Base-by-base conservation (phyloP, 2,888 invertebrate species). In the Spicauda simplicius region DNA sequence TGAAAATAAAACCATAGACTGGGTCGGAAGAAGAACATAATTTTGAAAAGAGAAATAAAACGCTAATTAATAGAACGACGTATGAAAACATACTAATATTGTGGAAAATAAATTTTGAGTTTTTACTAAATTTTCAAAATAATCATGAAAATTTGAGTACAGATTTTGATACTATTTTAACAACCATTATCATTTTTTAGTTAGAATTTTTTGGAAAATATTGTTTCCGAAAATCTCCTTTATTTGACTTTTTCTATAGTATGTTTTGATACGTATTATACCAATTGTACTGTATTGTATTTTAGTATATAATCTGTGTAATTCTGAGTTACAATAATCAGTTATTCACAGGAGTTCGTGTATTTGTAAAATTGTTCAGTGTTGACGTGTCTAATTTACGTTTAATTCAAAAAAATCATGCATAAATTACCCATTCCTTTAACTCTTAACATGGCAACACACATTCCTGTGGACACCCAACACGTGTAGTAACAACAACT, bases 381-480 rank as follows among this genome's bases (percentile, higher is more conserved):
- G 70, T 71, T 65, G 16, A 59, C 68, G 64, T 71, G 57, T 68
- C 63, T 52, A 61, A 62, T 53, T 58, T 45, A 64, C 68, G 70
- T 71, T 64, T 60, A 74, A 78, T 77, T 12, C 0, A 76, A 77
- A 71, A 78, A 81, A 81, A 79, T 79, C 90, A 91, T 84, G 84
- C 86, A 87, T 60, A 81, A 81, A 72, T 73, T 84, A 83, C 82
- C 84, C 90, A 91, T 89, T 88, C 88, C 86, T 82, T 73, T 71
- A 73, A 75, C 73, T 72, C 80, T 81, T 78, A 84, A 88, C 84
- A 87, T 85, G 73, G 80, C 80, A 89, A 90, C 89, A 91, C 83
- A 86, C 91, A 92, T 90, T 90, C 89, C 89, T 86, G 91, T 87
- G 87, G 84, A 88, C 90, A 91, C 87, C 84, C 85, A 86, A 89